Percentiles rank a stretch among this genome's conserved stretches.
Conservation (phyloP, 92 coral and sea anemone species). For the Montipora capitata region DNA sequence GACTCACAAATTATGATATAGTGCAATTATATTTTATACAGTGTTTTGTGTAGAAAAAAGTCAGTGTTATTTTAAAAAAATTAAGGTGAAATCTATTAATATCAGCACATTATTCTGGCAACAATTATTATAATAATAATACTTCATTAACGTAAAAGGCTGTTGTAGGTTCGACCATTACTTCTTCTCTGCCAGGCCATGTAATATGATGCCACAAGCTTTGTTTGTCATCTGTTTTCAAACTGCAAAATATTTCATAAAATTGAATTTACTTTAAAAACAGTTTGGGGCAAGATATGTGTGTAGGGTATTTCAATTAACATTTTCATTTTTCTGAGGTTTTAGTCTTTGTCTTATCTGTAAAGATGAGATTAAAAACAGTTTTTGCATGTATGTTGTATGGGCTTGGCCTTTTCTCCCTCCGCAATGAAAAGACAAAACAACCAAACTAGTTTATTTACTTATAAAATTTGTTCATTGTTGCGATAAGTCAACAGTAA, state of each 20-base stretch:
- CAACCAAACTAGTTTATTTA: slow-evolving; percentile 29
- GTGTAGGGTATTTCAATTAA: slow-evolving; percentile 39
- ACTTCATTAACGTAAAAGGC: slow-evolving; percentile 18
- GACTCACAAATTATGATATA: slow-evolving; percentile 11
- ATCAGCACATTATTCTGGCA: slow-evolving; percentile 16
- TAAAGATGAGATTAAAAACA: slow-evolving; percentile 33
- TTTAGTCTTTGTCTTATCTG: slow-evolving; percentile 29
- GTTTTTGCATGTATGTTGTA: slow-evolving; percentile 13
- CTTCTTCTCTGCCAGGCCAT: slow-evolving; percentile 53
- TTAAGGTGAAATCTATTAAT: slow-evolving; percentile 3
- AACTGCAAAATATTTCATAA: slow-evolving; percentile 32
- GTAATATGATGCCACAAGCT: slow-evolving; percentile 28
- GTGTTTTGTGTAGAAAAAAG: slow-evolving; percentile 38
- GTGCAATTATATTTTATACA: slow-evolving; percentile 29
- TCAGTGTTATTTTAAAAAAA: neutral
- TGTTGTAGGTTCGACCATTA: slow-evolving; percentile 38
- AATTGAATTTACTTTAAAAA: neutral
- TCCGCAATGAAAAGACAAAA: neutral
- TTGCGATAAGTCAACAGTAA: no score
- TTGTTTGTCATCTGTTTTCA: slow-evolving; percentile 29
- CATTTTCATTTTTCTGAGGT: slow-evolving; percentile 25
- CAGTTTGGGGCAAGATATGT: slow-evolving; percentile 23
- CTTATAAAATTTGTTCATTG: slow-evolving; percentile 31
- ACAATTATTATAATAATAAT: neutral
- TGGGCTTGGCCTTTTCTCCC: no score